Evolutionary conservation across 2,888 invertebrate species (phyloP).

Genomic region (Coelogynopora nodosa): DNA sequence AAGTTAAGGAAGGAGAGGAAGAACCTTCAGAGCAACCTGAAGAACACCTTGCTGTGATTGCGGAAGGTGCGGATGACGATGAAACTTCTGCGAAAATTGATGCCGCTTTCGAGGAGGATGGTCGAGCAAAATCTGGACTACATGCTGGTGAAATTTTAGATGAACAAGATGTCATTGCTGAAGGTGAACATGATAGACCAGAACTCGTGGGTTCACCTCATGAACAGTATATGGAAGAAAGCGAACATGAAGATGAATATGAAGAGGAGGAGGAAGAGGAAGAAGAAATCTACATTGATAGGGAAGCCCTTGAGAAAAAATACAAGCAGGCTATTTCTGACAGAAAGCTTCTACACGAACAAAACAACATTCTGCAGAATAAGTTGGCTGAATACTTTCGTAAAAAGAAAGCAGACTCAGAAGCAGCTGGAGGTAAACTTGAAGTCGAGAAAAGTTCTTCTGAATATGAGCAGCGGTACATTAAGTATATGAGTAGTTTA

Average conservation of each 20-base stretch:
- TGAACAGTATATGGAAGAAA: conserved; percentile 38
- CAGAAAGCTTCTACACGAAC: conserved; percentile 56
- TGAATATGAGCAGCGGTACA: conserved; percentile 61
- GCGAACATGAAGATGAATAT: conserved; percentile 49
- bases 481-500: conserved; percentile 59
- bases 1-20: neutral
- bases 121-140: conserved; percentile 52
- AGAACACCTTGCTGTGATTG: neutral
- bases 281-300: conserved; percentile 52
- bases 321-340: conserved; percentile 51
- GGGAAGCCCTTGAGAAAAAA: conserved; percentile 56
- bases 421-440: conserved; percentile 50
- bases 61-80: neutral
- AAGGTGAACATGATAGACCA: conserved; percentile 8
- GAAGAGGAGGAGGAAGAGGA: conserved; percentile 53
- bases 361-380: conserved; percentile 59
- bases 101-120: conserved; percentile 48
- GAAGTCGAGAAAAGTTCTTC: conserved; percentile 59
- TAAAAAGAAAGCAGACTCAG: conserved; percentile 58
- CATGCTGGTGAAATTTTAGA: conserved; percentile 53
- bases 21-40: conserved; percentile 9
- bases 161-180: conserved; percentile 24
- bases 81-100: neutral
- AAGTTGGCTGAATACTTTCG: conserved; percentile 61
- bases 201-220: neutral